Evolutionary conservation across 2,888 invertebrate genomes (phyloP).

Genomic region (Dilophus febrilis): DNA sequence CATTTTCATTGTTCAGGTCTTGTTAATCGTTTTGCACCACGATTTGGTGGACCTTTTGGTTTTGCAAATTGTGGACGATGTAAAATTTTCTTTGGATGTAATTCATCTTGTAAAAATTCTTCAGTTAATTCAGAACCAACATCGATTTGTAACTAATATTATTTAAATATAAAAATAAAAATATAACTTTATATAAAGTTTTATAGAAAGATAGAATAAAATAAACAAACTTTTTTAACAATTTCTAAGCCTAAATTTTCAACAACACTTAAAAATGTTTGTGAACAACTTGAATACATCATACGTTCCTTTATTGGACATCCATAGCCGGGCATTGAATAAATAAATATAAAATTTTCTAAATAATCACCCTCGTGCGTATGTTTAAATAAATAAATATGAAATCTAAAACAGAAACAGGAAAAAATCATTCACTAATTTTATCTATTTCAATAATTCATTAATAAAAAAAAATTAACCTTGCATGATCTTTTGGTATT

Average conservation of each 20-base stretch:
- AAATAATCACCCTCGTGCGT: slow-evolving; percentile 82
- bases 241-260: slow-evolving; percentile 62
- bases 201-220: slow-evolving; percentile 2
- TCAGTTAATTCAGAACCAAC: slow-evolving; percentile 78
- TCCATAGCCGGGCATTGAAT: slow-evolving; percentile 94
- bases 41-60: slow-evolving; percentile 87
- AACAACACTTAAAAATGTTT: slow-evolving; percentile 70
- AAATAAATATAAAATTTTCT: slow-evolving; percentile 85
- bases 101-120: slow-evolving; percentile 76
- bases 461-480: not conserved
- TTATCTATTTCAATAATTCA: not conserved
- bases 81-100: slow-evolving; percentile 81
- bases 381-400: slow-evolving; percentile 80
- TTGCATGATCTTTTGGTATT: slow-evolving; percentile 54
- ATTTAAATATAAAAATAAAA: no score
- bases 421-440: no score
- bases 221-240: slow-evolving; percentile 75
- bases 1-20: slow-evolving; percentile 41
- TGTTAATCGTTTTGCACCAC: slow-evolving; percentile 80
- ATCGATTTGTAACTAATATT: slow-evolving; percentile 77
- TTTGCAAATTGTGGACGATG: slow-evolving; percentile 87
- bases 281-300: slow-evolving; percentile 97
- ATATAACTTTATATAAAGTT: no score
- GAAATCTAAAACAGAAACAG: slow-evolving; percentile 45
- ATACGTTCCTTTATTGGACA: slow-evolving; percentile 95